These are phyloP conservation scores for Epinotia brunnichana DNA, from an alignment of 2,888 invertebrate species.

Conservation along the genomic window DNA sequence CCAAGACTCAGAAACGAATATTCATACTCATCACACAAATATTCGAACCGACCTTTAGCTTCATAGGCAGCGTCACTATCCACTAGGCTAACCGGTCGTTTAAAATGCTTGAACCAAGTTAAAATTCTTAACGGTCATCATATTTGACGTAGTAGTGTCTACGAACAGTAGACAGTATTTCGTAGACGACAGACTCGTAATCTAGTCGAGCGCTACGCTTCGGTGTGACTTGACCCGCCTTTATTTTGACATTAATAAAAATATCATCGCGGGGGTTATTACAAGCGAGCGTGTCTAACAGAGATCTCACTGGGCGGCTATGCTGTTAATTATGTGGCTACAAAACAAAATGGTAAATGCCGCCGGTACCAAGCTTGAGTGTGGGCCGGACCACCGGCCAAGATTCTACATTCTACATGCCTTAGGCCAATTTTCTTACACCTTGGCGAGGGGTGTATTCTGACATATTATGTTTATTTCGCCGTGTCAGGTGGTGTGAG, in stretches of 20 bases:
- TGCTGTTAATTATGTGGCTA: constrained; percentile 82
- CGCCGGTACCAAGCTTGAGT: constrained; percentile 76
- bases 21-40: too few species aligned
- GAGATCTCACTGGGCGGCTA: constrained; percentile 80
- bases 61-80: too few species aligned
- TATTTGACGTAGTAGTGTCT: too few species aligned
- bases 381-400: constrained; percentile 77
- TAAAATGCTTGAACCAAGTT: background rate
- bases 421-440: constrained; percentile 60
- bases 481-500: constrained; percentile 23
- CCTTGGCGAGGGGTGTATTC: constrained; percentile 58
- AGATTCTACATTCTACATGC: constrained; percentile 56
- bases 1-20: too few species aligned
- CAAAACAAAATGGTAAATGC: constrained; percentile 76
- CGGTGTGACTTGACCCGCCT: constrained; percentile 68
- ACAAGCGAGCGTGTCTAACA: constrained; percentile 82
- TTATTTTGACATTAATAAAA: constrained; percentile 84
- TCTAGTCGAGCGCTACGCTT: constrained; percentile 48
- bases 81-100: too few species aligned
- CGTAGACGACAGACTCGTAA: background rate
- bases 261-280: constrained; percentile 82
- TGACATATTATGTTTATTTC: constrained; percentile 40
- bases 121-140: background rate
- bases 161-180: background rate
- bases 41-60: too few species aligned